Evolutionary conservation across 2,888 invertebrate genomes (phyloP), one percentile per base, ranked within the genome.

Genomic region (Iselma pallidipennis): DNA sequence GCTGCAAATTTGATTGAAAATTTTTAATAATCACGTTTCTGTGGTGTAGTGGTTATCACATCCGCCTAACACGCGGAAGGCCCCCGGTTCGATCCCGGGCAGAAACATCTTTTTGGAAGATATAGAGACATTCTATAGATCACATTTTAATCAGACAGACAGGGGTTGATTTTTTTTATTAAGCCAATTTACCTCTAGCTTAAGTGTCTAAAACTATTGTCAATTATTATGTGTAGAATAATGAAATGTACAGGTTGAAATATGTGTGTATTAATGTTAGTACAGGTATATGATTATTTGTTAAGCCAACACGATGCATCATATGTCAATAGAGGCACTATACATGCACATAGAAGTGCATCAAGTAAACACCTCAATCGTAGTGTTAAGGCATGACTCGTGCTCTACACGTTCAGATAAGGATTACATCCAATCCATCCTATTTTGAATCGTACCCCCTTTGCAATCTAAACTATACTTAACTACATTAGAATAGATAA

Each of bases 41-140:
- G 90, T 91, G 90, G 90, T 91, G 90, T 90, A 91, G 91, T 89
- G 91, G 91, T 91, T 91, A 91, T 91, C 91, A 91, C 91, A 90
- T 90, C 91, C 90, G 91, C 91, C 90, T 91, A 90, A 91, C 91
- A 91, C 91, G 91, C 91, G 90, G 90, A 91, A 91, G 91, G 91
- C 87, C 91, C 90, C 91, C 90, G 90, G 91, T 91, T 91, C 90
- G 90, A 91, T 89, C 90, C 90, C 90, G 90, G 90, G 90, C 90
- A 89, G 87, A 89, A 90, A 89, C 90, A 89, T 26, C n/a, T n/a
- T n/a, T n/a, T n/a, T n/a, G n/a, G n/a, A n/a, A n/a, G n/a, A n/a
- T n/a, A n/a, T n/a, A n/a, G n/a, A n/a, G n/a, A n/a, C n/a, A n/a
- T n/a, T n/a, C n/a, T n/a, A n/a, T n/a, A n/a, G n/a, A n/a, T n/a